Conservation (phyloP, 2,797 vertebrate species). For the Paramormyrops hopkinsi region DNA sequence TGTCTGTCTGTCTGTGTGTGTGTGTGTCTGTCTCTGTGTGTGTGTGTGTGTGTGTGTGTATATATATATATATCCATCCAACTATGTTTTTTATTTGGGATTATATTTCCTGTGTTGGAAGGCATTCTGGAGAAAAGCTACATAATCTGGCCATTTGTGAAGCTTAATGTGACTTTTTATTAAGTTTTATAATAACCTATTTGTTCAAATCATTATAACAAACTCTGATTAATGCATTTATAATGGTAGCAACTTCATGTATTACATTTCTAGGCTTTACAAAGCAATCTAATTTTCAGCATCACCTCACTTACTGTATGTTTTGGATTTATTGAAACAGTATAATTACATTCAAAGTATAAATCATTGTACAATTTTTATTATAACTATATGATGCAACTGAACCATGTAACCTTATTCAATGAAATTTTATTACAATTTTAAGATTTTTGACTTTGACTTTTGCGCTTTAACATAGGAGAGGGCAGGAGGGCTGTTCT, state of each 20-base stretch:
- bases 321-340: too few species aligned
- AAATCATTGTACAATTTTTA: too few species aligned
- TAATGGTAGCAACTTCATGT: not conserved
- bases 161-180: not conserved
- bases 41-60: too few species aligned
- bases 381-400: too few species aligned
- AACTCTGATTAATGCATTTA: not conserved
- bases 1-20: too few species aligned
- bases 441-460: not conserved
- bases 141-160: not conserved
- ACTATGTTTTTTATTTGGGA: not conserved
- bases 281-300: not conserved
- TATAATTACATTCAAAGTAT: too few species aligned
- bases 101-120: not conserved
- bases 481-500: too few species aligned
- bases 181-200: not conserved
- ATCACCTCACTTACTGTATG: too few species aligned
- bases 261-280: not conserved
- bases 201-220: not conserved
- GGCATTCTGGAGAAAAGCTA: not conserved
- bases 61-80: too few species aligned
- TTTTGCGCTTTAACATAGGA: not conserved
- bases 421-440: not conserved
- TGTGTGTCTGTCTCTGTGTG: too few species aligned
- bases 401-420: not conserved